Percentiles rank a stretch among this genome's conserved stretches.
phyloP scores from a whole-genome alignment of 2,797 vertebrate species.

The Phoebastria nigripes region DNA sequence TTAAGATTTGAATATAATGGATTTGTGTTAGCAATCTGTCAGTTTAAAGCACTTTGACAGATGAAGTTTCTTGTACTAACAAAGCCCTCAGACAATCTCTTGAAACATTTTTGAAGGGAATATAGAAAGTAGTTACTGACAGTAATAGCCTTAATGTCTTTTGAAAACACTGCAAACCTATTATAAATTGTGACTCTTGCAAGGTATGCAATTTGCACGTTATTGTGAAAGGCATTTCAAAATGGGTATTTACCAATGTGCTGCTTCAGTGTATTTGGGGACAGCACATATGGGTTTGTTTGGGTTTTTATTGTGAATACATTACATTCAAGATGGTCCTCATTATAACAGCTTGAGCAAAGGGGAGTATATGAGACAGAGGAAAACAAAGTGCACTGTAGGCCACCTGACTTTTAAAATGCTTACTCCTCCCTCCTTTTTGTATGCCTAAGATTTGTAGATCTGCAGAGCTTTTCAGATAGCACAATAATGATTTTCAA shows the following conservation, averaged over 20 bases:
- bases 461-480: background rate
- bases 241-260: slow-evolving; percentile 22
- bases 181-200: slow-evolving; percentile 1
- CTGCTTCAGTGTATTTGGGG: background rate
- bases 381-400: background rate
- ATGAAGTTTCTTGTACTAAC: slow-evolving; percentile 52
- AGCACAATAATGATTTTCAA: background rate
- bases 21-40: slow-evolving; percentile 38
- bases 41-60: slow-evolving; percentile 53
- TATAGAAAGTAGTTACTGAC: slow-evolving; percentile 12
- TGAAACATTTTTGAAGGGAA: slow-evolving; percentile 45
- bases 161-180: slow-evolving; percentile 12
- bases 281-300: background rate
- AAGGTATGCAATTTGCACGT: slow-evolving; percentile 26
- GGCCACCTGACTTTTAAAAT: background rate
- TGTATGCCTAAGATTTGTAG: background rate
- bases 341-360: background rate
- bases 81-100: slow-evolving; percentile 48
- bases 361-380: background rate
- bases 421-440: background rate
- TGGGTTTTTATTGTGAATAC: background rate
- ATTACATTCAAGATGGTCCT: background rate
- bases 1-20: background rate
- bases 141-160: slow-evolving; percentile 39
- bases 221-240: slow-evolving; percentile 36